Evolutionary conservation across 2,888 invertebrate species (phyloP).

Genomic region (Holacanthella duospinosa): DNA sequence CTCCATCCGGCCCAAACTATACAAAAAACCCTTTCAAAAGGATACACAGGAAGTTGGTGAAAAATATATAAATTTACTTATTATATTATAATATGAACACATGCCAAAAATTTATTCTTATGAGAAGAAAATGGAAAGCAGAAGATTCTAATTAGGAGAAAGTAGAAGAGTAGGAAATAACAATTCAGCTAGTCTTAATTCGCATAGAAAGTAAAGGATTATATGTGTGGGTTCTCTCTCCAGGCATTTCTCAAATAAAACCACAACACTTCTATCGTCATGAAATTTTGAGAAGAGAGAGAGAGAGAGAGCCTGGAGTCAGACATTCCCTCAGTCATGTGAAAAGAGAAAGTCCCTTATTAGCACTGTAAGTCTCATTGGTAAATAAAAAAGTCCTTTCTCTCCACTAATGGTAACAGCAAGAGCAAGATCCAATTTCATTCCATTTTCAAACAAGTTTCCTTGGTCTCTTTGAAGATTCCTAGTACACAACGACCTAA

Average conservation of each 20-base stretch:
- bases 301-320: too few relatives aligned
- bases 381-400: background rate
- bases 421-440: background rate
- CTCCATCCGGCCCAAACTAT: too few relatives aligned
- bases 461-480: slow-evolving; percentile 2
- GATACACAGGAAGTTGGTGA: background rate
- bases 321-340: background rate
- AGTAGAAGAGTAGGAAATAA: background rate
- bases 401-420: slow-evolving; percentile 1
- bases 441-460: background rate
- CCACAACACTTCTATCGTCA: slow-evolving; percentile 1
- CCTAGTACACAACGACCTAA: background rate
- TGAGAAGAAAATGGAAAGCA: background rate
- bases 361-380: background rate
- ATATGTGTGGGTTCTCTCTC: background rate
- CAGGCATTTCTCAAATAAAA: background rate
- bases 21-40: background rate
- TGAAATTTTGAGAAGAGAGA: background rate
- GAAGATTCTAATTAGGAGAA: slow-evolving; percentile 2
- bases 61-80: too few relatives aligned
- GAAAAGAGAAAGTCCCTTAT: background rate
- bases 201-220: background rate
- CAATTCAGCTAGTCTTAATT: background rate
- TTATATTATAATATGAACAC: background rate
- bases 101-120: background rate